Base-by-base conservation (phyloP, 2,797 vertebrate genomes). In the Menidia menidia region DNA sequence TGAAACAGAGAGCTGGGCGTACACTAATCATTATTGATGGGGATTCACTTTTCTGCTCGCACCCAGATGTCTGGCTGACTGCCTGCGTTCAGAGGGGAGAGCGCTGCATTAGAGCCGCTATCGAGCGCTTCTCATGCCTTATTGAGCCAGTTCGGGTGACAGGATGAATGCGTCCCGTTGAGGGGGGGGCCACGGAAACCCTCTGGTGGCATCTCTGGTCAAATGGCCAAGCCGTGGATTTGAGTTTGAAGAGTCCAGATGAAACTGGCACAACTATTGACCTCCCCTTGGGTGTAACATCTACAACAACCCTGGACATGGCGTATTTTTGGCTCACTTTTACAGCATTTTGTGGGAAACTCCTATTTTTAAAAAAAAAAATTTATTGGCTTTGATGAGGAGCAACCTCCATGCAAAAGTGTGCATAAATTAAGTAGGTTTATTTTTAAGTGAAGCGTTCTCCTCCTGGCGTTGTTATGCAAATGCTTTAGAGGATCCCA, bases 21-120 rank as follows among this genome's bases (percentile, higher is more conserved):
- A 18, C 55, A 68, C 88, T 88, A 89, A 92, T 91, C 80, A 78
- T 85, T 92, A 91, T 88, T 88, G 87, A 92, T 92, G 89, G 83
- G 79, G 79, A 83, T 89, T 89, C 87, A 79, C 67, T 90, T 85
- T 83, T 74, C 83, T 80, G n/a, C 90, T 86, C 87, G 77, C 68
- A 31, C 58, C 68, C 15, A 70, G 73, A 75, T 71, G 81, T 61
- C 80, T 81, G 78, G 83, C 75, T 76, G 81, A 82, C 71, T 84
- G 70, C 80, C 80, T 78, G 61, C 72, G 68, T 81, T 80, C 15
- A 14, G 54, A 68, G 79, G 59, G 59, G 52, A 51, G 64, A 45
- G 55, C 59, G 43, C 45, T 18, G 48, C 54, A 59, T 13, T n/a
- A 39, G 69, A 77, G 63, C 50, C 0, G 15, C 86, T 71, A 83